Conservation (phyloP, 2,888 invertebrate genomes). For the Mystacides longicornis region DNA sequence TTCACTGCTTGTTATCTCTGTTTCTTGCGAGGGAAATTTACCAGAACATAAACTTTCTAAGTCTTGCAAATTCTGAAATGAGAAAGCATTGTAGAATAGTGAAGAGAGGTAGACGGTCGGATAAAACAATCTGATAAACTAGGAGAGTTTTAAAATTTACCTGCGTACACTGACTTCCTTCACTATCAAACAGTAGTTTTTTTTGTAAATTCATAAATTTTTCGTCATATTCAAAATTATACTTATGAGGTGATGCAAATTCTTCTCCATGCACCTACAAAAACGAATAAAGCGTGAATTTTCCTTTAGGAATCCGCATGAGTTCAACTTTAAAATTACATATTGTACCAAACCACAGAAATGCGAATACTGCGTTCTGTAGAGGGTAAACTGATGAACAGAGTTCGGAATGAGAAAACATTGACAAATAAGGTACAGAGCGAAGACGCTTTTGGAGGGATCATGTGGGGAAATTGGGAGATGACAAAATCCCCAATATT, state of each 20-base stretch:
- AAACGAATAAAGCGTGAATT: not conserved
- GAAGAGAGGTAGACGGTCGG: too few relatives aligned
- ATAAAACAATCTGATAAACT: too few relatives aligned
- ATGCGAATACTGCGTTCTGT: too few relatives aligned
- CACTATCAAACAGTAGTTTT: slow-evolving; percentile 18
- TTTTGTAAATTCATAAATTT: slow-evolving; percentile 20
- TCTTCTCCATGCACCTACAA: not conserved
- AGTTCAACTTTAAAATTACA: too few relatives aligned
- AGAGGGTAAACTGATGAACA: too few relatives aligned
- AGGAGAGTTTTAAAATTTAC: slow-evolving; percentile 6
- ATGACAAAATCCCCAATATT: too few relatives aligned
- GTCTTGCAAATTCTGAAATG: slow-evolving; percentile 39
- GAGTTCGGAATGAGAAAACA: too few relatives aligned
- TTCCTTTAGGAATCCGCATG: too few relatives aligned
- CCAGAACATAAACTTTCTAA: slow-evolving; percentile 53
- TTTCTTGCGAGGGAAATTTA: slow-evolving; percentile 39
- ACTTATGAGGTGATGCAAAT: not conserved
- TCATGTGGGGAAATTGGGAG: too few relatives aligned
- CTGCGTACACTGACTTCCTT: slow-evolving; percentile 12
- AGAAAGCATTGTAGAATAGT: not conserved
- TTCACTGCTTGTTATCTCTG: not conserved
- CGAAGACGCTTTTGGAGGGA: too few relatives aligned
- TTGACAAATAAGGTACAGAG: too few relatives aligned
- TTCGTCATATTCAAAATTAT: slow-evolving; percentile 4
- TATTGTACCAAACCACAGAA: too few relatives aligned